Evolutionary conservation across 2,888 invertebrate species (phyloP).

Genomic region (Pachliopta kotzebuea): DNA sequence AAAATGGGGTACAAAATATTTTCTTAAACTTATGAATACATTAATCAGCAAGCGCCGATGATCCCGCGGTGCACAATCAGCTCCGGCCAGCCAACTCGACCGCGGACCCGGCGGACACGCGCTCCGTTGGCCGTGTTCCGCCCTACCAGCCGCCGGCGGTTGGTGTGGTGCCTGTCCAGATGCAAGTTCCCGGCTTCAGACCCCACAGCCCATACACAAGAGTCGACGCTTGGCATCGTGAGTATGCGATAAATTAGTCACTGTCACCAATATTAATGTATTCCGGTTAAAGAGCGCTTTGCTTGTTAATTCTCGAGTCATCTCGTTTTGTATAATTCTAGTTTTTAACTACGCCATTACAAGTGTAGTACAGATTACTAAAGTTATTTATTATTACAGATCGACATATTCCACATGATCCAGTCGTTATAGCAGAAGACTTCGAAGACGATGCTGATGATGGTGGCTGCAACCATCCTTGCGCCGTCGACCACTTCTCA

Average conservation of each 20-base stretch:
- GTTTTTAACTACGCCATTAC: no score
- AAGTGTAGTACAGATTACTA: not conserved
- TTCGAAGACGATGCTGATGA: constrained; percentile 57
- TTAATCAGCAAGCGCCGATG: constrained; percentile 29
- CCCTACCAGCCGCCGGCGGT: constrained; percentile 75
- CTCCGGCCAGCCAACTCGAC: constrained; percentile 56
- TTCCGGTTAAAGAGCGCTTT: no score
- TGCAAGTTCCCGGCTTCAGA: constrained; percentile 59
- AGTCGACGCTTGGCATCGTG: constrained; percentile 66
- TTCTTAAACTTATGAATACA: no score
- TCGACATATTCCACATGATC: constrained; percentile 42
- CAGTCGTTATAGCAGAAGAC: constrained; percentile 58
- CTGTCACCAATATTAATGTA: no score
- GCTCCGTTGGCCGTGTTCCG: constrained; percentile 68
- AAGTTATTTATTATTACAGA: constrained; percentile 39
- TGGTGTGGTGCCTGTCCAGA: constrained; percentile 66
- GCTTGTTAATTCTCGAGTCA: no score
- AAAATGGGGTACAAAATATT: no score
- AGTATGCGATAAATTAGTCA: constrained; percentile 45
- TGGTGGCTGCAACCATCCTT: constrained; percentile 56
- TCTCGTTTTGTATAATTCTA: no score
- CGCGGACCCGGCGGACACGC: constrained; percentile 58
- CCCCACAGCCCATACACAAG: constrained; percentile 59
- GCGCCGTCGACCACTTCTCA: constrained; percentile 59
- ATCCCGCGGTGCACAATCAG: constrained; percentile 36